These are phyloP conservation scores for Protobothrops mucrosquamatus DNA, from an alignment of 2,113 vertebrate genomes.

Conservation along the genomic window DNA sequence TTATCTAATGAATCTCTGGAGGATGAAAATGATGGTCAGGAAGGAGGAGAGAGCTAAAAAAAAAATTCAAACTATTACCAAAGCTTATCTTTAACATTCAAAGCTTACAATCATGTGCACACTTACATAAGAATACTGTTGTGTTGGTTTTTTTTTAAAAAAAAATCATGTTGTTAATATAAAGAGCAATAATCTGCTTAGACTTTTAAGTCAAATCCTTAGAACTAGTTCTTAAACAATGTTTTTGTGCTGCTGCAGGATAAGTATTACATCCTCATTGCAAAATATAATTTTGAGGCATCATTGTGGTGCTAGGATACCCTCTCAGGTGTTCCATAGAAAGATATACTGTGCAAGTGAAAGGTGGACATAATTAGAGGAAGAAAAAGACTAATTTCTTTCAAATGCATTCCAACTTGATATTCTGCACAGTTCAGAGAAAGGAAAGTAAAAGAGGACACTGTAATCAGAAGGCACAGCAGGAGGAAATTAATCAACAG, in stretches of 20 bases:
- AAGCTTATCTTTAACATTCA: neutral
- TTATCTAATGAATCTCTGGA: neutral
- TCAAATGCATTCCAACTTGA: neutral
- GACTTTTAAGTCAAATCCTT: neutral
- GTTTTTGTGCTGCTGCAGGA: neutral
- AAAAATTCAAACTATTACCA: neutral
- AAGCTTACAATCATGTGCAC: too few species aligned
- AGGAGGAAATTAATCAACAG: slow-evolving; percentile 10
- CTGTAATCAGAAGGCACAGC: slow-evolving; percentile 35
- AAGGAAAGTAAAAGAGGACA: slow-evolving; percentile 6
- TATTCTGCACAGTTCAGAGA: neutral
- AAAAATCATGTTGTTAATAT: neutral
- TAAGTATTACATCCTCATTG: neutral
- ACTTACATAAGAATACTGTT: neutral
- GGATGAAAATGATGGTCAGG: neutral
- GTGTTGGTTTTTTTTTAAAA: too few species aligned
- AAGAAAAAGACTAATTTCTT: neutral
- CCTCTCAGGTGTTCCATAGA: neutral
- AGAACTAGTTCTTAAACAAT: neutral
- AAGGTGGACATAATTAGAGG: neutral
- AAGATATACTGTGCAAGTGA: neutral
- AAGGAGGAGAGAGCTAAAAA: neutral
- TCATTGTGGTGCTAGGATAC: neutral
- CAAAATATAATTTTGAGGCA: neutral
- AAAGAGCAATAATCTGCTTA: neutral